phyloP scores from a whole-genome alignment of 64 coral and sea anemone genomes.

The Pocillopora verrucosa region DNA sequence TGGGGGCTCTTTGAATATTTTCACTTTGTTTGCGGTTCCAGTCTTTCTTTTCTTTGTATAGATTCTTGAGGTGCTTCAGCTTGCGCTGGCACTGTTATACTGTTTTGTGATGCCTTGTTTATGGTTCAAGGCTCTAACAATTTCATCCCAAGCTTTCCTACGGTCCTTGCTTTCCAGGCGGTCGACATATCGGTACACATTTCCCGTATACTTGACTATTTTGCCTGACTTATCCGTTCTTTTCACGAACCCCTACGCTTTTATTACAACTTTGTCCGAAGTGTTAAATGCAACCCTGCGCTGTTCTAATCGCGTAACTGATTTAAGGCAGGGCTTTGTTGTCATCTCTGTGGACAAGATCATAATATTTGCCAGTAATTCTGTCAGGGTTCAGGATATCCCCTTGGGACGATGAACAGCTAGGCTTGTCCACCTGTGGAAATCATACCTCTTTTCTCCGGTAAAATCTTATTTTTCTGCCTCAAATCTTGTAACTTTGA shows the following conservation, averaged over 20 bases:
- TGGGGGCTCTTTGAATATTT: conserved; percentile 69
- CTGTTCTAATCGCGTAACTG: conserved; percentile 11
- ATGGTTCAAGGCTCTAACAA: conserved; percentile 40
- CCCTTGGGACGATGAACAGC: no score
- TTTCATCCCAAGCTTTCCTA: conserved; percentile 58
- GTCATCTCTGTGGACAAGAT: conserved; percentile 12
- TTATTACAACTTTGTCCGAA: no score
- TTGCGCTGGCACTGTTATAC: conserved; percentile 61
- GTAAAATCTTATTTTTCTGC: no score
- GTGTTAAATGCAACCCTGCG: background rate
- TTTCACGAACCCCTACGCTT: no score
- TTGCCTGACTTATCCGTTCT: no score
- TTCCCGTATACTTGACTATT: no score
- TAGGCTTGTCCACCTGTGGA: background rate
- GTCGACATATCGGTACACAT: conserved; percentile 8
- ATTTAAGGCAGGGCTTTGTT: conserved; percentile 26
- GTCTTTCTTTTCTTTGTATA: conserved; percentile 54
- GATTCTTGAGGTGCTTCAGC: conserved; percentile 51
- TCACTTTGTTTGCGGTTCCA: conserved; percentile 63
- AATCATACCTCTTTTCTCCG: no score
- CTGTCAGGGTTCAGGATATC: no score
- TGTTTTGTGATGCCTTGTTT: conserved; percentile 51
- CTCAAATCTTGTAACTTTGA: no score
- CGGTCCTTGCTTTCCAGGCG: conserved; percentile 59
- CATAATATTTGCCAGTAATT: conserved; percentile 15